Evolutionary conservation across 2,113 vertebrate genomes (phyloP).

Genomic region (Hipposideros armiger): DNA sequence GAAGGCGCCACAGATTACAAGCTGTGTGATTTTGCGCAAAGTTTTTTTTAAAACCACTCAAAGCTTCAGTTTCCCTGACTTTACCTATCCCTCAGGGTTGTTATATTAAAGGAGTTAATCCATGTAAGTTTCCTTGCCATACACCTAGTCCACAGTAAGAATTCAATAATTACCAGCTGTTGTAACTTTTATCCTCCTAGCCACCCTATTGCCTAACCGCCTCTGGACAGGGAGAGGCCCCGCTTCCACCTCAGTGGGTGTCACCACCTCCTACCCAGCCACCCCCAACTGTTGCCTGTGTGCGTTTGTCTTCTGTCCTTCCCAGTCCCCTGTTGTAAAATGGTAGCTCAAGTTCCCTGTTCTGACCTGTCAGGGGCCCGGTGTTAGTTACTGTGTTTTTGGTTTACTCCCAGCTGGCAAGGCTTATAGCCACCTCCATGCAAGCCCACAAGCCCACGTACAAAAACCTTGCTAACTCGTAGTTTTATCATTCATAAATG

Average conservation of each 20-base stretch:
- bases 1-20: not conserved
- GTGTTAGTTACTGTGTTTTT: not conserved
- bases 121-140: not conserved
- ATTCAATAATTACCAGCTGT: not conserved
- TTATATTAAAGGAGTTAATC: not conserved
- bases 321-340: not conserved
- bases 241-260: not conserved
- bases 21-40: not conserved
- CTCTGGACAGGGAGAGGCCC: not conserved
- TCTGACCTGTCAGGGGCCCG: not conserved
- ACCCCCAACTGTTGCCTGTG: not conserved
- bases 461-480: not conserved
- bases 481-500: not conserved
- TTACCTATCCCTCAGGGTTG: not conserved
- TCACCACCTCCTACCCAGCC: not conserved
- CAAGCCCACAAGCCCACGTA: not conserved
- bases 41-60: not conserved
- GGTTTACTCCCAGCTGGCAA: not conserved
- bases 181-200: not conserved
- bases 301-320: not conserved
- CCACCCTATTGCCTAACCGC: not conserved
- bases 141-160: not conserved
- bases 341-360: not conserved
- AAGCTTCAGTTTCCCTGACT: conserved; percentile 10
- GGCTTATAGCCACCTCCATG: not conserved